These are phyloP conservation scores for Melospiza georgiana DNA, from an alignment of 2,113 vertebrate species.

Conservation along the genomic window DNA sequence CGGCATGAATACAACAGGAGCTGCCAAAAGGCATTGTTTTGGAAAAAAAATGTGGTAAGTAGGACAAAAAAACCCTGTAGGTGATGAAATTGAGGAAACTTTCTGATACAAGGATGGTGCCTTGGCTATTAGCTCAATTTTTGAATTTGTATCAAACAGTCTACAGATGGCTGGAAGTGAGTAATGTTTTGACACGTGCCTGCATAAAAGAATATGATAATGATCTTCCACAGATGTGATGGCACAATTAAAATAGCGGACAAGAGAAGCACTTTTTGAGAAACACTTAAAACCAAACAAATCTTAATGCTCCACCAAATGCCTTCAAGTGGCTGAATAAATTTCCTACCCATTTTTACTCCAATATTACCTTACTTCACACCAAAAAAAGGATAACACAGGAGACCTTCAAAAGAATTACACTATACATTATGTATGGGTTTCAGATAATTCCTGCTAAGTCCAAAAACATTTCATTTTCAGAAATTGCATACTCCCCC, in stretches of 20 bases:
- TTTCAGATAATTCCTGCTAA: conserved; percentile 32
- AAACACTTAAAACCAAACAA: conserved; percentile 23
- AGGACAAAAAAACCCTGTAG: conserved; percentile 45
- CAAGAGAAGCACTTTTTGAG: conserved; percentile 11
- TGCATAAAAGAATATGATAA: not conserved
- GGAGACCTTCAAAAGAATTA: conserved; percentile 19
- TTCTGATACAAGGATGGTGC: not conserved
- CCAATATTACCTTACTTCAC: not conserved
- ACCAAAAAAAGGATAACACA: not conserved
- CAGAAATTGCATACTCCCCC: conserved; percentile 25
- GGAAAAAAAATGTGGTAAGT: conserved; percentile 33
- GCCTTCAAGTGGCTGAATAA: conserved; percentile 28
- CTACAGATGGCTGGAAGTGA: not conserved
- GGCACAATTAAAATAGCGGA: not conserved
- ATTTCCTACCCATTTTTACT: conserved; percentile 6
- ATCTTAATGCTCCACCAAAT: not conserved
- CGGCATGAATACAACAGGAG: not conserved
- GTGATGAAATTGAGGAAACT: conserved; percentile 14
- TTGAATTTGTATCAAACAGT: not conserved
- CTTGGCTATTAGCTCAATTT: not conserved
- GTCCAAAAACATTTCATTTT: conserved; percentile 44
- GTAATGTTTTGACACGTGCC: not conserved
- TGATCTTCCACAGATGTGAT: conserved; percentile 16
- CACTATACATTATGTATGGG: conserved; percentile 18
- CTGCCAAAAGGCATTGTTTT: conserved; percentile 54